A percentile compares a stretch with the other conserved stretches of the same genome.
Conservation (phyloP, 2,888 invertebrate genomes). For the Drosophila limbata region DNA sequence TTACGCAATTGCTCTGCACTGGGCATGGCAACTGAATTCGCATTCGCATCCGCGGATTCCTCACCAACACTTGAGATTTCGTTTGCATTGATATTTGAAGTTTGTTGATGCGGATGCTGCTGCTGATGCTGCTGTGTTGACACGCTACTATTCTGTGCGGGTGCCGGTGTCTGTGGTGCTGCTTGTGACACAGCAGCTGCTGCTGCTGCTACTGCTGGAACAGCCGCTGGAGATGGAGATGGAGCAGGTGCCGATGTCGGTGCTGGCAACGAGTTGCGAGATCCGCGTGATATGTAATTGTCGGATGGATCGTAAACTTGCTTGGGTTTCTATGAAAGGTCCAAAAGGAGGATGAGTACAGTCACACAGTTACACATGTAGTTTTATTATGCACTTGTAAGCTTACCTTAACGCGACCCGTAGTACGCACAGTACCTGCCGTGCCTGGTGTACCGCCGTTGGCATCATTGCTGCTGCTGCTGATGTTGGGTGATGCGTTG, state of each 20-base stretch:
- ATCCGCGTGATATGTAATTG: conserved; percentile 88
- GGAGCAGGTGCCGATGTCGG: conserved; percentile 2
- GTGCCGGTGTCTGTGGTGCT: background rate
- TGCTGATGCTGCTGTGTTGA: conserved; percentile 1
- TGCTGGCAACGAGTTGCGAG: conserved; percentile 51
- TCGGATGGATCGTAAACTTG: conserved; percentile 95
- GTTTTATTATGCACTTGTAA: background rate
- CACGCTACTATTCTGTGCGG: background rate
- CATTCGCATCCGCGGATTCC: conserved; percentile 5
- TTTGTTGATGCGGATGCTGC: background rate
- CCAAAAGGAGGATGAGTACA: background rate
- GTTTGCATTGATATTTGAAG: background rate
- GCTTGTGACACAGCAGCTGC: background rate
- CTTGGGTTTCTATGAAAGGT: conserved; percentile 88
- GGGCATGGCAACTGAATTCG: background rate
- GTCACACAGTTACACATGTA: background rate
- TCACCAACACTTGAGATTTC: conserved; percentile 2
- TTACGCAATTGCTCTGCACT: conserved; percentile 25
- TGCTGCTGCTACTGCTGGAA: background rate
- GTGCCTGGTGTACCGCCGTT: conserved; percentile 27
- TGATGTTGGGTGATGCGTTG: conserved; percentile 16
- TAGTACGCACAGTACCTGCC: conserved; percentile 78
- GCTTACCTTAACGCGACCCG: conserved; percentile 83
- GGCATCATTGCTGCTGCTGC: conserved; percentile 34
- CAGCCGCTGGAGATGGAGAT: background rate